Evolutionary conservation across 92 coral and sea anemone species (phyloP).

Genomic region (Hydrozoanthus gracilis): DNA sequence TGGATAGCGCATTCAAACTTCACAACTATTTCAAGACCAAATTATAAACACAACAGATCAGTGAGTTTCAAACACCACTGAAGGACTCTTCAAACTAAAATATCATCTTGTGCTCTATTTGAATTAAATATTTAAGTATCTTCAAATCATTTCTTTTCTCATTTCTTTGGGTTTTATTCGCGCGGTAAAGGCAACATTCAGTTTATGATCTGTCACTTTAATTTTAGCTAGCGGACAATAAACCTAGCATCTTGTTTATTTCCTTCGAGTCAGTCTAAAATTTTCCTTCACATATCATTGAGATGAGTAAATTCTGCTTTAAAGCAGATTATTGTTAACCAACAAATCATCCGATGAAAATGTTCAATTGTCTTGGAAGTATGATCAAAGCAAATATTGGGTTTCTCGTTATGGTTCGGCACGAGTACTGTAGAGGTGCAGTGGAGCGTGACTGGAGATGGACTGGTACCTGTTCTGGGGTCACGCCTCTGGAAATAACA

Average conservation of each 20-base stretch:
- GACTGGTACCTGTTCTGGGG: constrained; percentile 29
- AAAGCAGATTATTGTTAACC: background rate
- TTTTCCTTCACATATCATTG: background rate
- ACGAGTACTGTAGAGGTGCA: constrained; percentile 19
- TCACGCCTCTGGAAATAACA: constrained; percentile 22
- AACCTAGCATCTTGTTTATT: too few species aligned
- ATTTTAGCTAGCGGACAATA: too few species aligned
- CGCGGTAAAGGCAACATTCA: background rate
- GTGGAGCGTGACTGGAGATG: constrained; percentile 5
- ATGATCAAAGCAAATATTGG: background rate
- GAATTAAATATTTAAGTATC: background rate
- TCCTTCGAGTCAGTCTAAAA: too few species aligned
- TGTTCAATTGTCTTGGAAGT: constrained; percentile 17
- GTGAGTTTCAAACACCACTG: background rate
- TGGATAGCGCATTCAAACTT: constrained; percentile 37
- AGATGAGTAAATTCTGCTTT: constrained; percentile 26
- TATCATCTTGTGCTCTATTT: background rate
- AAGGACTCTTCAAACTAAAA: background rate
- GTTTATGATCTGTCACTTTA: background rate
- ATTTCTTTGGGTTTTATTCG: too few species aligned
- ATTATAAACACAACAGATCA: background rate
- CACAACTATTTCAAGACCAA: constrained; percentile 15
- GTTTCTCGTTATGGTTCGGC: background rate
- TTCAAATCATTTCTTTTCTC: too few species aligned
- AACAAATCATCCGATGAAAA: background rate